A percentile compares a stretch with the other conserved stretches of the same genome.
Evolutionary conservation across 2,113 vertebrate species (phyloP).

Genomic region (mouse (Mus musculus)): GRCm39 chr7:34531501-34532000

Average conservation of each 20-base stretch:
- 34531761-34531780: constrained; percentile 45
- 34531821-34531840: constrained; percentile 58
- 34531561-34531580: constrained; percentile 64
- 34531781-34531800: constrained; percentile 60
- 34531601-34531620: background rate
- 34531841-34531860: constrained; percentile 68
- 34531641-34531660: constrained; percentile 71
- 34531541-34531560: constrained; percentile 66
- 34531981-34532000: background rate
- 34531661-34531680: constrained; percentile 75
- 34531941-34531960: background rate
- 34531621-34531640: constrained; percentile 66
- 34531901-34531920: background rate
- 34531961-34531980: background rate
- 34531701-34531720: constrained; percentile 73
- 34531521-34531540: constrained; percentile 64
- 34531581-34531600: constrained; percentile 67
- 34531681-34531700: constrained; percentile 70
- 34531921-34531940: background rate
- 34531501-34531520: constrained; percentile 32
- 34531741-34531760: constrained; percentile 73
- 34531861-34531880: background rate
- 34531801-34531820: constrained; percentile 42
- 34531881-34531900: constrained; percentile 50
- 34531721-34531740: constrained; percentile 74